Conservation (phyloP, 2,888 invertebrate genomes). For the Yponomeuta cagnagella region DNA sequence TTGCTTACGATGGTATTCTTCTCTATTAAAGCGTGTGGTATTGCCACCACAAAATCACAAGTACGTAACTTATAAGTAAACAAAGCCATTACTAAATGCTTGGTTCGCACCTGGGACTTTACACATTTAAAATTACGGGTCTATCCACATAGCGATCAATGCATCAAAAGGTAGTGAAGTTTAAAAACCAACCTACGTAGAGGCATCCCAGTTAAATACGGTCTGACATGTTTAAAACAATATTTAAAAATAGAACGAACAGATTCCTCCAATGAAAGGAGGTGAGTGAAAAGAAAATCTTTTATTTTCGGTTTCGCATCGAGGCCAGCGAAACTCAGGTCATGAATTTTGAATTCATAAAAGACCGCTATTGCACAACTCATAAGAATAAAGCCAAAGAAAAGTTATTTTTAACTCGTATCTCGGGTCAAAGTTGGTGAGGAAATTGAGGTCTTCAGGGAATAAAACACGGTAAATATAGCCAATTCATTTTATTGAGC, state of each 20-base stretch:
- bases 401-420: slow-evolving; percentile 6
- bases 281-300: slow-evolving; percentile 18
- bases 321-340: slow-evolving; percentile 16
- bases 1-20: no score
- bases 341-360: slow-evolving; percentile 8
- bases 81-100: no score
- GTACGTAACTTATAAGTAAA: no score
- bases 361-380: slow-evolving; percentile 5
- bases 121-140: no score
- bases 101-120: no score
- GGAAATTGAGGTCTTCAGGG: not conserved
- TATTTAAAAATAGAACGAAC: slow-evolving; percentile 25
- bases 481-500: not conserved
- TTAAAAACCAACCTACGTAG: no score
- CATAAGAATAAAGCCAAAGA: not conserved
- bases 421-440: not conserved
- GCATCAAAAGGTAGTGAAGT: no score
- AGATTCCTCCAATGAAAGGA: slow-evolving; percentile 24
- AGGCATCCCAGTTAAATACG: no score
- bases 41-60: no score
- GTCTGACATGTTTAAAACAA: slow-evolving; percentile 21
- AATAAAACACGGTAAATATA: not conserved
- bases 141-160: no score
- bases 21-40: no score
- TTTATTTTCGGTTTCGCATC: slow-evolving; percentile 18